Percentiles rank a stretch among this genome's conserved stretches.
Conservation (phyloP, 2,888 invertebrate genomes). For the Hedya salicella region DNA sequence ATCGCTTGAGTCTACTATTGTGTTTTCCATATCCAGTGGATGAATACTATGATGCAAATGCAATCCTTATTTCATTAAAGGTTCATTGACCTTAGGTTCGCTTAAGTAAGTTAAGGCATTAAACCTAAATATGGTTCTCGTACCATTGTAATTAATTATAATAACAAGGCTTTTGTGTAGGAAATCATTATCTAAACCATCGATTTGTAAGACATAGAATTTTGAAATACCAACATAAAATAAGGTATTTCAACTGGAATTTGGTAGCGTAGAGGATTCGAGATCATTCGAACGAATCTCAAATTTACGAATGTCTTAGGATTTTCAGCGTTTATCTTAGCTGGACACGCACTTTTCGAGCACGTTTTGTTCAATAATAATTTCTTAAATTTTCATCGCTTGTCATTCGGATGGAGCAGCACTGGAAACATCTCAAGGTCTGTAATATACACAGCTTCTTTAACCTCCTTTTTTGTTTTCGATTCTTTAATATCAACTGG, state of each 20-base stretch:
- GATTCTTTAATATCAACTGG: constrained; percentile 27
- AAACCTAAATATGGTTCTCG: no score
- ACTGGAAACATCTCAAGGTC: constrained; percentile 93
- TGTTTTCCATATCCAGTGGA: no score
- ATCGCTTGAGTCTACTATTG: no score
- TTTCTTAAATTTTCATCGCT: constrained; percentile 67
- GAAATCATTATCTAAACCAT: no score
- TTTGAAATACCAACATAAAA: no score
- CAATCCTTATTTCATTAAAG: no score
- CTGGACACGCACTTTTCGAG: constrained; percentile 23
- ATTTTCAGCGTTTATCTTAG: constrained; percentile 23
- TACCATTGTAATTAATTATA: no score
- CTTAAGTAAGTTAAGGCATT: no score
- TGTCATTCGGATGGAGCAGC: constrained; percentile 84
- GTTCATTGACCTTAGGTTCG: no score
- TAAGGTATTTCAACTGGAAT: neutral
- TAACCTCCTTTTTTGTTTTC: constrained; percentile 45
- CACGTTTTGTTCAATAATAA: constrained; percentile 40
- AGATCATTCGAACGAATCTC: neutral
- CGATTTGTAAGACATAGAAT: no score
- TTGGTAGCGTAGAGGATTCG: neutral
- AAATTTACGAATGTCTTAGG: neutral
- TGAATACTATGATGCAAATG: no score
- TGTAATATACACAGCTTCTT: constrained; percentile 75
- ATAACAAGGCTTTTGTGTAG: no score